phyloP scores from a whole-genome alignment of 1,140 invertebrate species.

The Ridgeia piscesae region DNA sequence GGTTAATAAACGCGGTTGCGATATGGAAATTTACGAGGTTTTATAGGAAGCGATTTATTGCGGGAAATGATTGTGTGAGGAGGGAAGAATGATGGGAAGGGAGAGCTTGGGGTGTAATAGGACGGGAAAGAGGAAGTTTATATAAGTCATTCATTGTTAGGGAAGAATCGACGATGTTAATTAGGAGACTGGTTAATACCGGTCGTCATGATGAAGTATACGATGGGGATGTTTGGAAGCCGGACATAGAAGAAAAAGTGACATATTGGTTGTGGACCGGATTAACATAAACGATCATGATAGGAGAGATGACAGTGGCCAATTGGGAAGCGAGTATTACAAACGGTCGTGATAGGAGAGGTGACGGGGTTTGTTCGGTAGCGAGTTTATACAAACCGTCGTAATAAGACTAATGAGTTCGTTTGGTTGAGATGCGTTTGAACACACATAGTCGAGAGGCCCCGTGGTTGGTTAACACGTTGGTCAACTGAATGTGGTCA shows the following conservation, averaged over 20 bases:
- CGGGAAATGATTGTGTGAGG: background rate
- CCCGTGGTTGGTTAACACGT: background rate
- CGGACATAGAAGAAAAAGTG: too few relatives aligned
- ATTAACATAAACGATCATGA: background rate
- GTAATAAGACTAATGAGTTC: background rate
- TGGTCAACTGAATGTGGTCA: background rate
- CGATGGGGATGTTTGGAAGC: too few relatives aligned
- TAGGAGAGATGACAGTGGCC: background rate
- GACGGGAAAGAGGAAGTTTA: background rate
- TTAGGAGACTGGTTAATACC: background rate
- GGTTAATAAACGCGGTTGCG: too few relatives aligned
- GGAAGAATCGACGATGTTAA: too few relatives aligned
- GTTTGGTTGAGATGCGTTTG: background rate
- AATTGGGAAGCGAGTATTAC: background rate
- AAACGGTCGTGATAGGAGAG: too few relatives aligned
- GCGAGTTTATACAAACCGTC: background rate
- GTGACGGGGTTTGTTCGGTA: too few relatives aligned
- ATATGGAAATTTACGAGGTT: too few relatives aligned
- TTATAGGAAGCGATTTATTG: too few relatives aligned
- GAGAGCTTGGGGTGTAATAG: background rate
- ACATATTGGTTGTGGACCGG: too few relatives aligned
- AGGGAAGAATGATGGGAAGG: too few relatives aligned
- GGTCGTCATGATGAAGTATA: too few relatives aligned
- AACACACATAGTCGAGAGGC: background rate
- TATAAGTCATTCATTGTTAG: too few relatives aligned